Evolutionary conservation across 2,888 invertebrate genomes (phyloP), one percentile per base, ranked within the genome.

Genomic region (Helobdella robusta): DNA sequence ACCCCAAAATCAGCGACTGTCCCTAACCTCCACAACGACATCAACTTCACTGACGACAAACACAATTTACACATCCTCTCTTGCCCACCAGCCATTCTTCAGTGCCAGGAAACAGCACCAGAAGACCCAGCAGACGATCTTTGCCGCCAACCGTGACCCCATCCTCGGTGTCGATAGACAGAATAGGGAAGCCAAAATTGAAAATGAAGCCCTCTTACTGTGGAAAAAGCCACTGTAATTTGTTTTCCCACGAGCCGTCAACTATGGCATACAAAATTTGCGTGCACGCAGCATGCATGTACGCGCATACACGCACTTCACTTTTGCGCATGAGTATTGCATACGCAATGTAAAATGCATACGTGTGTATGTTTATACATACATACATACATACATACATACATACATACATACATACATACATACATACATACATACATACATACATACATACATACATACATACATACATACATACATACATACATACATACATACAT

Each of bases 11-110:
- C n/a, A n/a, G n/a, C n/a, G n/a, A n/a, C n/a, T n/a, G n/a, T n/a
- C n/a, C n/a, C n/a, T n/a, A n/a, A n/a, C n/a, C n/a, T n/a, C n/a
- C n/a, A n/a, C n/a, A n/a, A n/a, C n/a, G n/a, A n/a, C 67, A 65
- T 66, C 65, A 50, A 59, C 23, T 52, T n/a, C 8, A 18, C 35
- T 52, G 44, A 30, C 28, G 32, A 18, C 35, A 52, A 52, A 30
- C 40, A 54, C 30, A 63, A 65, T 40, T 59, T 44, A 48, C 36
- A 30, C 44, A 28, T 40, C 59, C 20, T 59, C 59, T 8, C 59
- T 59, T 18, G 36, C 59, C 34, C 59, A 56, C 18, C 56, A 56
- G 28, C 56, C 54, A n/a, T 56, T 56, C 56, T 56, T 56, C 32
- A 56, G 56, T 32, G 18, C 56, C 4, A n/a, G 56, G 28, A 28